Evolutionary conservation across 2,888 invertebrate species (phyloP).

Genomic region (Byasa hedistus): DNA sequence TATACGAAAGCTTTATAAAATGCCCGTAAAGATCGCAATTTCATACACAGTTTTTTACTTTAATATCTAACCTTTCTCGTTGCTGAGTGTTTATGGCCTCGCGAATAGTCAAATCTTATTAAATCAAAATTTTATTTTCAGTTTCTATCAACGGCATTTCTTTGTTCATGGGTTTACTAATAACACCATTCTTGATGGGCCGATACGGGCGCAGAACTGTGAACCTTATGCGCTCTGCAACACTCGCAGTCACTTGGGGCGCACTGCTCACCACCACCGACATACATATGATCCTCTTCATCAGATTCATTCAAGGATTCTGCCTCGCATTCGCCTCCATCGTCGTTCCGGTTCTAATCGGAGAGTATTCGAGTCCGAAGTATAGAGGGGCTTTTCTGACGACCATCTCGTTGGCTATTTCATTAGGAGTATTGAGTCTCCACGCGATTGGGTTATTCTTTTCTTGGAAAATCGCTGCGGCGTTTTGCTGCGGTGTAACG

Average conservation of each 20-base stretch:
- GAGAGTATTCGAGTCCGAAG: conserved; percentile 31
- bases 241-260: conserved; percentile 74
- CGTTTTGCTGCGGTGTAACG: conserved; percentile 16
- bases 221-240: conserved; percentile 64
- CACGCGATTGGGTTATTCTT: conserved; percentile 22
- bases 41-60: too few species aligned
- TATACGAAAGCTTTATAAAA: too few species aligned
- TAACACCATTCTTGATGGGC: conserved; percentile 64
- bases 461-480: conserved; percentile 26
- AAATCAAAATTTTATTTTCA: conserved; percentile 36
- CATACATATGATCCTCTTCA: conserved; percentile 52
- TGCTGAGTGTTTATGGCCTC: too few species aligned
- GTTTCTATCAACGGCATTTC: conserved; percentile 53
- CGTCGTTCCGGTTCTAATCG: conserved; percentile 34
- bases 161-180: conserved; percentile 48
- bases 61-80: too few species aligned
- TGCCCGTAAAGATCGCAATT: too few species aligned
- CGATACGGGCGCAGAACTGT: conserved; percentile 73
- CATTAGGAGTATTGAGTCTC: conserved; percentile 25
- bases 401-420: conserved; percentile 18
- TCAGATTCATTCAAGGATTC: conserved; percentile 58
- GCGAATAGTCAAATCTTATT: too few species aligned
- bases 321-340: conserved; percentile 71
- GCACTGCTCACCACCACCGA: conserved; percentile 40
- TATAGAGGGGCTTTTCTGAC: conserved; percentile 31